Evolutionary conservation across 1,140 invertebrate species (phyloP), one percentile per base, ranked within the genome.

Genomic region (Zaprionus gabonicus): DNA sequence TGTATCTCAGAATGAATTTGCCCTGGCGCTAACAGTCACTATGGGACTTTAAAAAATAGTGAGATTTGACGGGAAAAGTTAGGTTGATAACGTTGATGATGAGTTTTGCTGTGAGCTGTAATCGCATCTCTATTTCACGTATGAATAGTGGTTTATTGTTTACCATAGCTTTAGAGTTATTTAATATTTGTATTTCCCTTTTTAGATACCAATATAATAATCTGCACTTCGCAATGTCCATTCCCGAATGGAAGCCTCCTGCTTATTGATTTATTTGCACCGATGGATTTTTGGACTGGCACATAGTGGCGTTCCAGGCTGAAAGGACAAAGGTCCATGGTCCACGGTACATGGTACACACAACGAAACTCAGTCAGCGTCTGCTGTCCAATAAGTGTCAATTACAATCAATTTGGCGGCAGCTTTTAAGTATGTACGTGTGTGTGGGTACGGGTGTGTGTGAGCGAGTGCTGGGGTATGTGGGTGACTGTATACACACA

Each of bases 371-470:
- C 44, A 60, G 71, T 69, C 71, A 76, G 71, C 49, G 67, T 82
- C 80, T 80, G 71, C 78, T 80, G 80, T 80, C 75, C 79, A 71
- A 83, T 81, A 83, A 81, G 72, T 81, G 81, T 83, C 81, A 83
- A 78, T 83, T 83, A 83, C 79, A 79, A 79, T 83, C 76, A 81
- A 81, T 79, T 82, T 81, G 59, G 75, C 55, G 36, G 46, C 64
- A 56, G 76, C 71, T 69, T 80, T 67, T 77, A 49, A 77, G 73
- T 73, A 65, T 58, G 56, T 53, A 25, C 56, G 73, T 63, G 60
- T 57, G 28, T 68, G 13, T 58, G 31, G 31, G 31, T 34, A 34
- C 31, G 31, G 9, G n/a, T 34, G 17, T 56, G 55, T 59, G 28
- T 34, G 13, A 7, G 49, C 27, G 56, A 15, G 0, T 38, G 36